Evolutionary conservation across 2,888 invertebrate genomes (phyloP).

Genomic region (Psylliodes chrysocephalus): DNA sequence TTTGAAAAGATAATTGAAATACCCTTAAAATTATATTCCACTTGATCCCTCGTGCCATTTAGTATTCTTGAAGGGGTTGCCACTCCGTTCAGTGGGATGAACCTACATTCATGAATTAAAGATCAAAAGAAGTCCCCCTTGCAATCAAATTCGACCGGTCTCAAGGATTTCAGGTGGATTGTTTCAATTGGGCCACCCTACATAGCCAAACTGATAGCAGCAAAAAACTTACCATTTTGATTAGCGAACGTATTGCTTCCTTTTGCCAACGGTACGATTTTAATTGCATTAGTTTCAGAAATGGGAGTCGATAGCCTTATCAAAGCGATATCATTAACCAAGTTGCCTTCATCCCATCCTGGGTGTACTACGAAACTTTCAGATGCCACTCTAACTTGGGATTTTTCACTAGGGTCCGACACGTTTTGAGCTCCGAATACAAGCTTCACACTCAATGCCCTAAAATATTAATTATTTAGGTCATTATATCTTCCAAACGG

Average conservation of each 20-base stretch:
- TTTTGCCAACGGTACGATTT: slow-evolving; percentile 35
- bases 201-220: too few relatives aligned
- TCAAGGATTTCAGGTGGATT: too few relatives aligned
- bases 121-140: too few relatives aligned
- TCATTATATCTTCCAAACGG: too few relatives aligned
- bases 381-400: slow-evolving; percentile 51
- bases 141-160: too few relatives aligned
- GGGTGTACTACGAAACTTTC: slow-evolving; percentile 59
- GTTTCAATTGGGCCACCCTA: too few relatives aligned
- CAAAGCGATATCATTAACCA: slow-evolving; percentile 65
- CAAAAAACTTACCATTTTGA: slow-evolving; percentile 31
- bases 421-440: slow-evolving; percentile 55
- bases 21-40: too few relatives aligned
- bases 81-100: too few relatives aligned
- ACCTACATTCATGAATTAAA: too few relatives aligned
- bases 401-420: slow-evolving; percentile 50
- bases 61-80: too few relatives aligned
- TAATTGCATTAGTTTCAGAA: slow-evolving; percentile 35
- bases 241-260: slow-evolving; percentile 35
- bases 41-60: too few relatives aligned
- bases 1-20: too few relatives aligned
- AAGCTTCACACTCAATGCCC: slow-evolving; percentile 30
- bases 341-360: slow-evolving; percentile 54
- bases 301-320: slow-evolving; percentile 37
- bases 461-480: slow-evolving; percentile 9